Base-by-base conservation (phyloP, 1,140 invertebrate genomes). In the Dinothrombium tinctorium region DNA sequence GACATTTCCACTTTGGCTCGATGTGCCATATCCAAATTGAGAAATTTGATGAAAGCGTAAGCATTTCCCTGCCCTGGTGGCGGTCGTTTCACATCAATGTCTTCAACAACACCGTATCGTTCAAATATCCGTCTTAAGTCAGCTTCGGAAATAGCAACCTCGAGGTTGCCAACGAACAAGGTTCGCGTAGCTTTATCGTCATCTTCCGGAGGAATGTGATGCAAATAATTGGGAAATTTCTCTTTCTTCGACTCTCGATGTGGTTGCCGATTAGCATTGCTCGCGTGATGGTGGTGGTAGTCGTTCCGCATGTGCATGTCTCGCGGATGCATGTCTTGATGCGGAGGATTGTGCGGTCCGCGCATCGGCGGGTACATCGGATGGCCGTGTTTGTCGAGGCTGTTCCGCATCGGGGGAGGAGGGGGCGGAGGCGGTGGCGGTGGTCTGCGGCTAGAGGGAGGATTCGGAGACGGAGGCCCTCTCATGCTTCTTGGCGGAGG, bases 21-120 rank as follows among this genome's bases (percentile, higher is more conserved):
- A 56, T 90, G 83, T 26, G 66, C 64, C 61, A 59, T 62, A 54
- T 96, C 90, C 33, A 95, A 62, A 51, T 89, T 95, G 53, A 87
- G 76, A 57, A 89, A 95, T 32, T 86, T 71, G 3, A 95, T 82
- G 63, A 96, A 95, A 21, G 90, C 87, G 64, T 92, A 96, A 0
- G 89, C 87, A 66, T 95, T 95, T 8, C 87, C 87, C 8, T 82
- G 86, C 3, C 83, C 83, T 0, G 83, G 86, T 2, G 83, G 77
- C 2, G 89, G 87, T 22, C 87, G 59, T 59, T 98, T 96, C 23
- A 98, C 94, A 57, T 96, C 90, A 55, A 98, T 87, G 54, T 98
- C 90, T 58, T 98, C 90, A 23, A 96, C 81, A 45, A 79, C 72
- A 22, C 92, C 92, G 62, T 84, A 96, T 35, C 83, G 72, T 39